phyloP scores from a whole-genome alignment of 1,140 invertebrate genomes.

The Gonioctena quinquepunctata region DNA sequence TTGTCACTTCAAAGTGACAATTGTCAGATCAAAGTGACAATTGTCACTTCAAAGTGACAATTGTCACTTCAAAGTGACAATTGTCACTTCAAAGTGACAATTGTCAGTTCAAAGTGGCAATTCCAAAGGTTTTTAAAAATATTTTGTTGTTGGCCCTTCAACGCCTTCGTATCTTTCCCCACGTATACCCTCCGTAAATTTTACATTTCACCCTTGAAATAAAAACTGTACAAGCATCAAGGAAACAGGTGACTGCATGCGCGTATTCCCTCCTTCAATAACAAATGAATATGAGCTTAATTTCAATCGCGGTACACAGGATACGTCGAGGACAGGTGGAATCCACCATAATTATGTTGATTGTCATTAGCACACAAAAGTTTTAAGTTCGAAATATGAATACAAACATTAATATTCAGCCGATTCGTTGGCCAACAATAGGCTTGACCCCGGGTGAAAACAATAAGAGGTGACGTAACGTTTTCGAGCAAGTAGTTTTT shows the following conservation, averaged over 20 bases:
- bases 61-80: too few relatives aligned
- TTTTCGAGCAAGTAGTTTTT: neutral
- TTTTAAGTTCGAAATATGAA: neutral
- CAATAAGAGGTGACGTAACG: neutral
- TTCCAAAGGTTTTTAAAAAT: too few relatives aligned
- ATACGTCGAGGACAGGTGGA: slow-evolving; percentile 10
- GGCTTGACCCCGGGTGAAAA: neutral
- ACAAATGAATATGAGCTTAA: neutral
- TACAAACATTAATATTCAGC: slow-evolving; percentile 10
- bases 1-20: too few relatives aligned
- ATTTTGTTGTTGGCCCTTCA: too few relatives aligned
- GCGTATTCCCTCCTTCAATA: neutral
- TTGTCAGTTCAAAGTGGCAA: too few relatives aligned
- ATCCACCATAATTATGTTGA: neutral
- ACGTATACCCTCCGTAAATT: too few relatives aligned
- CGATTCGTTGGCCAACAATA: neutral
- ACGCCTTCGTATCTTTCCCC: too few relatives aligned
- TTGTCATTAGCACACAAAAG: slow-evolving; percentile 7
- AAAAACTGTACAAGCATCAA: neutral
- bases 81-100: too few relatives aligned
- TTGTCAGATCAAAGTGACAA: too few relatives aligned
- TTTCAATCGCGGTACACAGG: neutral
- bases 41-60: too few relatives aligned
- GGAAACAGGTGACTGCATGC: neutral
- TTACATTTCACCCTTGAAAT: neutral